phyloP scores from a whole-genome alignment of 2,888 invertebrate genomes.

The Hermaeophaga mercurialis region DNA sequence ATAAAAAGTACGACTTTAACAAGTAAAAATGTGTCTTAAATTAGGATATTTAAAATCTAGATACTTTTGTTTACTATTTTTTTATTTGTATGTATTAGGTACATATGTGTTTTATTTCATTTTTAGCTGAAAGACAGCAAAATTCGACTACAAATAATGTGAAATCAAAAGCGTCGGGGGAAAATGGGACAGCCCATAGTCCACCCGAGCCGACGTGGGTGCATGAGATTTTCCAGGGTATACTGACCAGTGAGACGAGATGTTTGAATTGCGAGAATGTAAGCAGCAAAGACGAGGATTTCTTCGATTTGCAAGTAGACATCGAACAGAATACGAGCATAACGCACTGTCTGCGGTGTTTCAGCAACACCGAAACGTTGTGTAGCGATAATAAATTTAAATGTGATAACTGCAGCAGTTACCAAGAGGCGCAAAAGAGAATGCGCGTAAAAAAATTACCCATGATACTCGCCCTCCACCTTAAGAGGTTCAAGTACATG shows the following conservation, averaged over 20 bases:
- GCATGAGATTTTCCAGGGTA: constrained; percentile 99
- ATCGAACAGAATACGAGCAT: constrained; percentile 99
- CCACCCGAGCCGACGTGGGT: constrained; percentile 96
- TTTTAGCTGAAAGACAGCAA: constrained; percentile 76
- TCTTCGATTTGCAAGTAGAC: constrained; percentile 98
- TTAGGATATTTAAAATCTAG: no score
- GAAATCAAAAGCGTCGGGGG: constrained; percentile 64
- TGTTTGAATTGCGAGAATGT: constrained; percentile 99
- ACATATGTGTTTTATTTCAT: no score
- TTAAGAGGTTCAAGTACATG: constrained; percentile 97
- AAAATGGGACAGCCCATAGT: constrained; percentile 59
- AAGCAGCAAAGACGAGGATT: constrained; percentile 99
- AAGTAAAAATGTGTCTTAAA: no score
- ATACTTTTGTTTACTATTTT: neutral
- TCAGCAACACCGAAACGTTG: constrained; percentile 97
- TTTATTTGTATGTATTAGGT: neutral
- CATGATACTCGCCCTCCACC: constrained; percentile 94
- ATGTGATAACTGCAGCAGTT: constrained; percentile 98
- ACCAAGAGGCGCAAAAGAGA: constrained; percentile 98
- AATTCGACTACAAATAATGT: constrained; percentile 62
- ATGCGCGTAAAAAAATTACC: constrained; percentile 99
- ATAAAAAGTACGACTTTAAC: no score
- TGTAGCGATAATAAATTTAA: constrained; percentile 99
- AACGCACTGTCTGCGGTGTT: constrained; percentile 96
- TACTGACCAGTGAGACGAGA: constrained; percentile 97